Evolutionary conservation across 2,888 invertebrate species (phyloP), one percentile per base, ranked within the genome.

Genomic region (Barypeithes pellucidus): DNA sequence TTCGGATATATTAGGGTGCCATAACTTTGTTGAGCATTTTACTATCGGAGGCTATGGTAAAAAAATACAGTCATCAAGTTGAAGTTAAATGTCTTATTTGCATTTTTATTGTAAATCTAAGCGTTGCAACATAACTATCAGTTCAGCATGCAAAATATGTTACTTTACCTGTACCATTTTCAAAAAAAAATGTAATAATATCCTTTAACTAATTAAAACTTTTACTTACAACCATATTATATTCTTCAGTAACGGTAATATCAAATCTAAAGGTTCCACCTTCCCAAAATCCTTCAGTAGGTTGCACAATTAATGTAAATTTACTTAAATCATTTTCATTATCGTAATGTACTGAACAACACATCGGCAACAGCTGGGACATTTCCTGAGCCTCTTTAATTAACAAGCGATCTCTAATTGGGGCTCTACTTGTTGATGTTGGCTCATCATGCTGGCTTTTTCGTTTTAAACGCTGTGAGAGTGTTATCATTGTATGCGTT

Each of bases 1-100:
- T 82, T 96, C 95, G 81, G 92, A 96, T 77, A 98, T 98, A 86
- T 98, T 98, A 7, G 98, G 98, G 88, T 98, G 98, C 96, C 97
- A 98, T 57, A 98, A 87, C 83, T 93, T 91, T n/a, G 98, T 98
- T 75, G 91, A 84, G 85, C 98, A 98, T 85, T 93, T 95, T 3
- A 97, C 97, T 87, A 90, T 90, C 14, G 98, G 98, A 65, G 97
- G 98, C 96, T 97, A 50, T 9, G 57, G 57, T 29, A 39, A 18
- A 29, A 41, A 43, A 29, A 29, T 29, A 29, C 7, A 29, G 1
- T 29, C 5, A 24, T 2, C 24, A 24, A 5, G 24, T 24, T n/a
- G n/a, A 24, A 4, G 24, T 24, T 24, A 24, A 24, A 24, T 24
- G 24, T 5, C 24, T 4, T 4, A 5, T 24, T 24, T 24, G 2